These are phyloP conservation scores for Dicyrtomina minuta DNA, from an alignment of 2,888 invertebrate species.

Conservation along the genomic window DNA sequence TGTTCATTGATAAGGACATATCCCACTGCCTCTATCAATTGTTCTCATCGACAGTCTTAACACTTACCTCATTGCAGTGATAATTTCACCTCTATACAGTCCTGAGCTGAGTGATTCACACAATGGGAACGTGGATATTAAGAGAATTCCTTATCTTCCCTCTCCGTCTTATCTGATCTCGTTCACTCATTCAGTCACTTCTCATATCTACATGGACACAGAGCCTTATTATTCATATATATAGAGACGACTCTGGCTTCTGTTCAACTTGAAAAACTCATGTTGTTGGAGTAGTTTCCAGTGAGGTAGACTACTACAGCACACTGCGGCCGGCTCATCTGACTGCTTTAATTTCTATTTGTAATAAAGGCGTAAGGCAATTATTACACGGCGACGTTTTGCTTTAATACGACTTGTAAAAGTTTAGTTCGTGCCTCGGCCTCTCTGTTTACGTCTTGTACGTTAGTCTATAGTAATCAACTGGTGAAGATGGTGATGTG, in stretches of 20 bases:
- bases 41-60: conserved; percentile 24
- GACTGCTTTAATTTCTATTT: too few relatives aligned
- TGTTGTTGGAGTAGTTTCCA: neutral
- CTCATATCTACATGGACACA: conserved; percentile 5
- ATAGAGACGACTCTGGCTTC: neutral
- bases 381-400: too few relatives aligned
- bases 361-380: too few relatives aligned
- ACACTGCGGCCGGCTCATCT: too few relatives aligned
- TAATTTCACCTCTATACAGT: conserved; percentile 20
- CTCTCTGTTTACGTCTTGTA: too few relatives aligned
- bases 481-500: too few relatives aligned
- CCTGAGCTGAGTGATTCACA: neutral
- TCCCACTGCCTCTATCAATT: conserved; percentile 23
- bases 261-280: neutral
- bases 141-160: conserved; percentile 24
- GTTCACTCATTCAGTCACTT: conserved; percentile 20
- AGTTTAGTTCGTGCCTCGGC: too few relatives aligned
- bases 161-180: conserved; percentile 7
- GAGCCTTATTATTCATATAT: neutral
- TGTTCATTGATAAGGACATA: conserved; percentile 13
- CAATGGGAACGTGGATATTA: conserved; percentile 26
- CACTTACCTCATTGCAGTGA: conserved; percentile 18
- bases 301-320: too few relatives aligned
- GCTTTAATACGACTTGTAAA: too few relatives aligned
- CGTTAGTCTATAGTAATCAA: too few relatives aligned